phyloP scores from a whole-genome alignment of 2,797 vertebrate genomes.

The Myripristis murdjan region DNA sequence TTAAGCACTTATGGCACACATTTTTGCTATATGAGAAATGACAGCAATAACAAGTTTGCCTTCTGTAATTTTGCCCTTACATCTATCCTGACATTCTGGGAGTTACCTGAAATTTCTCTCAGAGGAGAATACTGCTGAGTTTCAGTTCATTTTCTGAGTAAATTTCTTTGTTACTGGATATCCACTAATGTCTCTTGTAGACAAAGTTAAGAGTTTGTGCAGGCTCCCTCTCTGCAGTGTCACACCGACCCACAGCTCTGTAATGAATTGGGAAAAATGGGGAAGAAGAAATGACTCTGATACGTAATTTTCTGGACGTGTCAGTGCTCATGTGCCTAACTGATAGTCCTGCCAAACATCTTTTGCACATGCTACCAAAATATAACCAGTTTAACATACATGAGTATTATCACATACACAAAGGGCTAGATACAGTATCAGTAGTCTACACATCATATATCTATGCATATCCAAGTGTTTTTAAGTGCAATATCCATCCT shows the following conservation, averaged over 20 bases:
- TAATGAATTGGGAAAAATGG: slow-evolving; percentile 46
- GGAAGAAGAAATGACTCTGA: slow-evolving; percentile 21
- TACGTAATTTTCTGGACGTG: slow-evolving; percentile 43
- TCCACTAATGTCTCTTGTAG: slow-evolving; percentile 14
- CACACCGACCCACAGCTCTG: slow-evolving; percentile 66
- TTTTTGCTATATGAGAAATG: slow-evolving; percentile 32
- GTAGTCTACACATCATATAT: too few species aligned
- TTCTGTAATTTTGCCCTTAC: slow-evolving; percentile 17
- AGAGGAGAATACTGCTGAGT: slow-evolving; percentile 16
- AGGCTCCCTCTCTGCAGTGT: slow-evolving; percentile 39
- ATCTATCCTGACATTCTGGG: slow-evolving; percentile 55
- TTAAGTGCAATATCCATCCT: too few species aligned
- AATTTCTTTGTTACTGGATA: slow-evolving; percentile 14
- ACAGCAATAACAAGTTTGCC: slow-evolving; percentile 23
- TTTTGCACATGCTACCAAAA: background rate
- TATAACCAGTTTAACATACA: background rate
- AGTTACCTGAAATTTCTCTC: slow-evolving; percentile 32
- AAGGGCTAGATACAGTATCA: background rate
- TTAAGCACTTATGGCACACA: slow-evolving; percentile 13
- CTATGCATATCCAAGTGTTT: too few species aligned
- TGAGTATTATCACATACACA: background rate
- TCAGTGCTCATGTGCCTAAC: slow-evolving; percentile 49
- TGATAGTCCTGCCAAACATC: slow-evolving; percentile 2
- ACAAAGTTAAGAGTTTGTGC: slow-evolving; percentile 41
- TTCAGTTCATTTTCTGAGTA: slow-evolving; percentile 26